A percentile compares a stretch with the other conserved stretches of the same genome.
Conservation (phyloP, 1,140 invertebrate species). For the Lineus longissimus region DNA sequence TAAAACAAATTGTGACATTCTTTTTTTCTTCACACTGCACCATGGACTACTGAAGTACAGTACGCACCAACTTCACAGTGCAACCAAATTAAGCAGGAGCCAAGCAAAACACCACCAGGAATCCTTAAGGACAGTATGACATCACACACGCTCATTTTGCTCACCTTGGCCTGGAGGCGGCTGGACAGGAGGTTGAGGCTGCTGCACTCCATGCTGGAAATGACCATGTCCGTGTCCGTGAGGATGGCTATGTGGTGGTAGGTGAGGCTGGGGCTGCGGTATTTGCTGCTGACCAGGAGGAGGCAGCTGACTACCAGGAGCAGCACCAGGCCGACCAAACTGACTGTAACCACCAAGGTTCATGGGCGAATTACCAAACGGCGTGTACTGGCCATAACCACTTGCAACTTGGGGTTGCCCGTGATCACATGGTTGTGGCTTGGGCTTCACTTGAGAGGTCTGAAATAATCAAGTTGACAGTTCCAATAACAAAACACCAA, state of each 20-base stretch:
- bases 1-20: too few species aligned
- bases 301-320: background rate
- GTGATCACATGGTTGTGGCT: background rate
- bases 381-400: background rate
- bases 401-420: background rate
- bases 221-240: background rate
- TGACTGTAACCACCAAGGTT: background rate
- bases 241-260: too few species aligned
- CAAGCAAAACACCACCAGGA: too few species aligned
- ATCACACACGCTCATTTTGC: too few species aligned
- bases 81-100: too few species aligned
- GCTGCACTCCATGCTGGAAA: background rate
- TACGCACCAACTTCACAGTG: too few species aligned
- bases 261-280: background rate
- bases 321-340: conserved; percentile 2
- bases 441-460: background rate
- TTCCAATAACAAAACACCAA: conserved; percentile 5
- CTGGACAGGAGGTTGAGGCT: background rate
- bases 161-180: conserved; percentile 4
- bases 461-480: background rate
- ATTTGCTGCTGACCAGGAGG: background rate
- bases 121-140: too few species aligned
- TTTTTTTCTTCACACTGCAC: too few species aligned
- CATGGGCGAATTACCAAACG: background rate
- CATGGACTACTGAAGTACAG: too few species aligned